Percentiles rank a stretch among this genome's conserved stretches.
Evolutionary conservation across 2,113 vertebrate species (phyloP).

Genomic region (Procavia capensis): DNA sequence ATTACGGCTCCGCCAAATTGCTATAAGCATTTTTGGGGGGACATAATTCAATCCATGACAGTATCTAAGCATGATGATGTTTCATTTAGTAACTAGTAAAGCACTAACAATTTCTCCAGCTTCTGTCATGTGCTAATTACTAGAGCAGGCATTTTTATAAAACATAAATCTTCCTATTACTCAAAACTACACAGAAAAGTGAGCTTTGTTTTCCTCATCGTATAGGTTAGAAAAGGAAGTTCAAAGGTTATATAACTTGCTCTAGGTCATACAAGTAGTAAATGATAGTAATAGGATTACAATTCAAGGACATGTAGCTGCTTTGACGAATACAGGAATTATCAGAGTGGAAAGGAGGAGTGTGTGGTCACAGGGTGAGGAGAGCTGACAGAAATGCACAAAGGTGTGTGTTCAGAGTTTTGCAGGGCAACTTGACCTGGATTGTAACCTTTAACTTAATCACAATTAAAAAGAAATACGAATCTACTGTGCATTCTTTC

Average conservation of each 20-base stretch:
- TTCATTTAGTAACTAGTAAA: constrained; percentile 51
- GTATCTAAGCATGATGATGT: constrained; percentile 25
- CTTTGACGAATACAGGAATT: no score
- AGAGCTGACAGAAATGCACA: no score
- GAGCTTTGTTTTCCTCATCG: neutral
- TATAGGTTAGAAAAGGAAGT: neutral
- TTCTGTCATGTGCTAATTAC: neutral
- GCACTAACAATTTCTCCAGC: constrained; percentile 8
- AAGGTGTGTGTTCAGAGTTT: no score
- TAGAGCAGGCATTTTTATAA: neutral
- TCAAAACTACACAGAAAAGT: neutral
- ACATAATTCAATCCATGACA: no score
- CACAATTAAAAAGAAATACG: no score
- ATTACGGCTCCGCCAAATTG: no score
- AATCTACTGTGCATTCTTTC: no score
- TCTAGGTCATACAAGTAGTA: neutral
- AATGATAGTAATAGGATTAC: neutral
- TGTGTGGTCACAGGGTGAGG: no score
- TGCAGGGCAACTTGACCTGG: no score
- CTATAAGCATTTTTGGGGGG: no score
- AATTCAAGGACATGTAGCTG: neutral
- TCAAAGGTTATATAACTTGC: neutral
- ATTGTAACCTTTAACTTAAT: no score
- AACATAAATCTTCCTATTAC: neutral
- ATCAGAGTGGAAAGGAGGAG: no score